Evolutionary conservation across 2,888 invertebrate genomes (phyloP).

Genomic region (Mythimna lalbum): DNA sequence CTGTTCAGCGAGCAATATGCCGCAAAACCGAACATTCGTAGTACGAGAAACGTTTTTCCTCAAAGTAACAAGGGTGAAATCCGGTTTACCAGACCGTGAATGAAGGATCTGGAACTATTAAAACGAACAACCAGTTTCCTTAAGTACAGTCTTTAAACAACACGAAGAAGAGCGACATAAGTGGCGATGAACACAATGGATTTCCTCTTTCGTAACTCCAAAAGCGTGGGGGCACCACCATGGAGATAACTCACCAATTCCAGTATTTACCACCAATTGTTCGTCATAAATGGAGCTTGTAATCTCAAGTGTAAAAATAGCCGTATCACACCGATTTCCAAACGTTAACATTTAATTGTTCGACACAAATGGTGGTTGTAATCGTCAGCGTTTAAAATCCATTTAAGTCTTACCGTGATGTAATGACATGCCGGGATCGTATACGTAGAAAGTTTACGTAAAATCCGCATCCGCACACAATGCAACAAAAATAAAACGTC

Average conservation of each 20-base stretch:
- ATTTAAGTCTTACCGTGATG: slow-evolving; percentile 62
- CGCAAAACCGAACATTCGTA: no score
- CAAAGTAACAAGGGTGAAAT: slow-evolving; percentile 28
- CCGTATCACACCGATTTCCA: slow-evolving; percentile 58
- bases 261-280: slow-evolving; percentile 55
- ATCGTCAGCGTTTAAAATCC: slow-evolving; percentile 60
- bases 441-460: slow-evolving; percentile 79
- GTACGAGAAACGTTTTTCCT: neutral
- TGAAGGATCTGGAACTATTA: slow-evolving; percentile 18
- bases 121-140: slow-evolving; percentile 19
- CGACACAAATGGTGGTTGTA: slow-evolving; percentile 59
- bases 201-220: slow-evolving; percentile 39
- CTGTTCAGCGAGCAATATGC: no score
- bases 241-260: slow-evolving; percentile 37
- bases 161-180: slow-evolving; percentile 5
- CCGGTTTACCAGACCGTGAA: slow-evolving; percentile 18
- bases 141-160: slow-evolving; percentile 11
- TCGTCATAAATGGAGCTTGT: slow-evolving; percentile 58
- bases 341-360: slow-evolving; percentile 64
- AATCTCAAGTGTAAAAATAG: slow-evolving; percentile 56
- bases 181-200: slow-evolving; percentile 21
- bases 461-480: slow-evolving; percentile 73
- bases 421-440: slow-evolving; percentile 65
- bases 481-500: slow-evolving; percentile 83
- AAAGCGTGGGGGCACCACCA: slow-evolving; percentile 27